Base-by-base conservation (phyloP, 2,888 invertebrate species). In the Deilephila elpenor region DNA sequence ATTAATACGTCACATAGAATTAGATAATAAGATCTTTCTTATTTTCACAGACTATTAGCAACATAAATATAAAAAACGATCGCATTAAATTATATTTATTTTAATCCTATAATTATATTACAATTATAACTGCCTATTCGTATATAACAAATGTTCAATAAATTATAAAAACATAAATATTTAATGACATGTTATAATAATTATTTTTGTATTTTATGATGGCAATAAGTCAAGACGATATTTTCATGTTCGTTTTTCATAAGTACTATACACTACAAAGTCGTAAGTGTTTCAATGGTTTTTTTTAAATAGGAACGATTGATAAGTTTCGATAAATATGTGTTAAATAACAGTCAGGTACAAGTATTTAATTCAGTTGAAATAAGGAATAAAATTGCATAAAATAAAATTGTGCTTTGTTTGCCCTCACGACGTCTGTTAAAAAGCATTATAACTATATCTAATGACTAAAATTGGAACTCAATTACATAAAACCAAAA, bases 61-160 rank as follows among this genome's bases (percentile, higher is more conserved):
- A 76, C 75, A 76, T 77, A 74, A 72, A 75, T 72, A 44, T 56
- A 74, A 71, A 81, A 83, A 84, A 84, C 83, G 17, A 2, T 29
- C 7, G 44, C 6, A 44, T 86, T 88, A 87, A 87, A 89, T 88
- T 88, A 20, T 88, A 88, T 90, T 92, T 89, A 89, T 89, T 89
- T 83, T 89, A 89, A 89, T 89, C 85, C 86, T 90, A 88, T 88
- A 78, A 81, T 81, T 85, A 90, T 88, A 88, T 86, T 91, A 91
- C 89, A 91, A 82, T 86, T 85, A 85, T 85, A 86, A 85, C 83
- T 87, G 86, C 83, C 86, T 86, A 91, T 81, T 84, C 84, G 78
- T 82, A 82, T 84, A 86, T 85, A 87, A 86, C 85, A 80, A 83
- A 79, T 83, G 78, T 85, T 86, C 80, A 88, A 88, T 88, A 88